These are phyloP conservation scores for Paralinhomoeus sp. DNA, from an alignment of 2,888 invertebrate species.

Conservation along the genomic window DNA sequence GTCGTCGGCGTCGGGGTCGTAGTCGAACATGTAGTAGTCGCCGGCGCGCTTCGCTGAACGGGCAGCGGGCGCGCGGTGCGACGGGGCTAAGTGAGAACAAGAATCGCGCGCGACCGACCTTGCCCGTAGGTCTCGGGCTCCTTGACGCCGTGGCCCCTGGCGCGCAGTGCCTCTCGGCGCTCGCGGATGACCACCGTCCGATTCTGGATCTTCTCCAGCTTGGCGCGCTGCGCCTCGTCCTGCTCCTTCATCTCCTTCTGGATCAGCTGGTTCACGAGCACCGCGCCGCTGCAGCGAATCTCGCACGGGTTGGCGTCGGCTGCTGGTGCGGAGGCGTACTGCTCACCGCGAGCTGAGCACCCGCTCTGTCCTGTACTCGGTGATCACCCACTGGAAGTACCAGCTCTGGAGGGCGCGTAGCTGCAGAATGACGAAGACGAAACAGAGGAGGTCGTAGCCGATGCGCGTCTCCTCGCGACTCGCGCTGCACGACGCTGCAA, in stretches of 20 bases:
- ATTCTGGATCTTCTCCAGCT: constrained; percentile 69
- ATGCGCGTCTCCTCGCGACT: constrained; percentile 61
- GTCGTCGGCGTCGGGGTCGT: constrained; percentile 31
- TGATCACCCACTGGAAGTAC: constrained; percentile 87
- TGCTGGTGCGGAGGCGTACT: too few relatives aligned
- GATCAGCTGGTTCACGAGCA: constrained; percentile 71
- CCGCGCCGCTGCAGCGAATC: constrained; percentile 54
- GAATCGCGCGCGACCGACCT: constrained; percentile 5
- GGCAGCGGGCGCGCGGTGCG: background rate
- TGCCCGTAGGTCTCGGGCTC: constrained; percentile 19
- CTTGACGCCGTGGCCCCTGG: constrained; percentile 1
- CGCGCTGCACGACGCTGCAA: constrained; percentile 36
- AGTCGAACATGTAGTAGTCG: constrained; percentile 98
- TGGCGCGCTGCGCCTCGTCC: constrained; percentile 56
- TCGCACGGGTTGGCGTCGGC: too few relatives aligned
- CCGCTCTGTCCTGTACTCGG: constrained; percentile 80
- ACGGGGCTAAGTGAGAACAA: background rate
- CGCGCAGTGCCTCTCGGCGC: constrained; percentile 6
- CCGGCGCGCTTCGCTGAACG: constrained; percentile 75
- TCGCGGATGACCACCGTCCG: constrained; percentile 70
- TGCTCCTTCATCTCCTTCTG: constrained; percentile 68
- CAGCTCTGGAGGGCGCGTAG: constrained; percentile 72
- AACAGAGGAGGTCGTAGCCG: constrained; percentile 82
- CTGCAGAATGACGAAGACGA: constrained; percentile 72
- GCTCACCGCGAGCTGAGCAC: constrained; percentile 52